phyloP scores from a whole-genome alignment of 2,113 vertebrate species.

The Trichomycterus rosablanca region DNA sequence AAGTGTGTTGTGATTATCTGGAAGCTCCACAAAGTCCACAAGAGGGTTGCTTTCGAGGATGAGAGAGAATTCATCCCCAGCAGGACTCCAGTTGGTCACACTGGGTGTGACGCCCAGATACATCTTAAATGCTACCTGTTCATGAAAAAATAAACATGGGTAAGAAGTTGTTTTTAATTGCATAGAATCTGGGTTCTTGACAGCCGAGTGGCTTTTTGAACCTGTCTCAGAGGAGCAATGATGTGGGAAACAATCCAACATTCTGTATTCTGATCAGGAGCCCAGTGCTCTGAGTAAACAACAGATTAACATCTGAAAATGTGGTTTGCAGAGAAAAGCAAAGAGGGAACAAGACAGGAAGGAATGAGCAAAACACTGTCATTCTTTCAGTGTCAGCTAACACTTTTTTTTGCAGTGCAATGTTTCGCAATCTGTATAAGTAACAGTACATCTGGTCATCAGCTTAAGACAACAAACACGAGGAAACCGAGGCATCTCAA shows the following conservation, averaged over 20 bases:
- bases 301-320: constrained; percentile 37
- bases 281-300: constrained; percentile 23
- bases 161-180: constrained; percentile 5
- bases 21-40: constrained; percentile 97
- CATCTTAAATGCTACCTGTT: constrained; percentile 95
- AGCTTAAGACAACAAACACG: constrained; percentile 35
- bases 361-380: constrained; percentile 8
- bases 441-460: constrained; percentile 27
- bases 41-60: constrained; percentile 95
- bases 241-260: constrained; percentile 17
- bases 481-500: constrained; percentile 22
- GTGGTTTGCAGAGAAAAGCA: constrained; percentile 22
- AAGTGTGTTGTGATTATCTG: constrained; percentile 90
- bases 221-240: constrained; percentile 14
- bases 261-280: constrained; percentile 29
- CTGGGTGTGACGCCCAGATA: constrained; percentile 94
- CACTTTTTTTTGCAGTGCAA: constrained; percentile 21
- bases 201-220: constrained; percentile 13
- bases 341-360: constrained; percentile 17
- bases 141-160: not conserved
- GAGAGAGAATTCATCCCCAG: constrained; percentile 95
- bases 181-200: constrained; percentile 15
- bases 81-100: constrained; percentile 98
- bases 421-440: constrained; percentile 34
- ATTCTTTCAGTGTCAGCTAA: constrained; percentile 34